Percentiles rank a stretch among this genome's conserved stretches.
Evolutionary conservation across 2,888 invertebrate species (phyloP).

Genomic region (Leucozona laternaria): DNA sequence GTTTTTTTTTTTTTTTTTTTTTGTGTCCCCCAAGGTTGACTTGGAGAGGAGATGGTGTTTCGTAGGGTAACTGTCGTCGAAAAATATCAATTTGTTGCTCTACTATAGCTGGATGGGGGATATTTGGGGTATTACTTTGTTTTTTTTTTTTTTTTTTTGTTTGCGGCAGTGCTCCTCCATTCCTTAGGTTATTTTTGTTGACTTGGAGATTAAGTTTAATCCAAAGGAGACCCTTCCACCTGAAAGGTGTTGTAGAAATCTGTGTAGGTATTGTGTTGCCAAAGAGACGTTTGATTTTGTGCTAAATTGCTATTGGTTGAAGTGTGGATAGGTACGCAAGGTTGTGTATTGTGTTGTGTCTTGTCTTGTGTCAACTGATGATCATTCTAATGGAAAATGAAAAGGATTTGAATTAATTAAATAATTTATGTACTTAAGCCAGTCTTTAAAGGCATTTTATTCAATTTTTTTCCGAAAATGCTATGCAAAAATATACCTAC

Average conservation of each 20-base stretch:
- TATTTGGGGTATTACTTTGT: constrained; percentile 58
- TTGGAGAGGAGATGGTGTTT: constrained; percentile 8
- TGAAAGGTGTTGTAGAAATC: constrained; percentile 39
- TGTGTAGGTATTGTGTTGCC: constrained; percentile 13
- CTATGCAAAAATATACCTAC: background rate
- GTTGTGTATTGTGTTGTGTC: too few species aligned
- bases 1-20: background rate
- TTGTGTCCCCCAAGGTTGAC: background rate
- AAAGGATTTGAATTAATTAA: constrained; percentile 63
- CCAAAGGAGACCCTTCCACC: constrained; percentile 39
- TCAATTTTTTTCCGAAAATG: background rate
- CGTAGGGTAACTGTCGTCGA: constrained; percentile 52
- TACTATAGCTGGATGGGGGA: constrained; percentile 11
- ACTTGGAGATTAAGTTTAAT: constrained; percentile 64
- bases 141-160: constrained; percentile 10
- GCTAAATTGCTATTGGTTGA: background rate
- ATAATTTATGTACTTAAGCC: constrained; percentile 43
- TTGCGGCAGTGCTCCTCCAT: background rate
- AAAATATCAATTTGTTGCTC: constrained; percentile 69
- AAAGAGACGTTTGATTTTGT: constrained; percentile 21
- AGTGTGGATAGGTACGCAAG: background rate
- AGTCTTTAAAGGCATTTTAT: constrained; percentile 15
- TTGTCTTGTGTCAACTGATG: constrained; percentile 36
- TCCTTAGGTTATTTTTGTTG: constrained; percentile 37
- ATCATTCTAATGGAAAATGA: constrained; percentile 57